Evolutionary conservation across 2,113 vertebrate species (phyloP).

Genomic region (Datnioides undecimradiatus): DNA sequence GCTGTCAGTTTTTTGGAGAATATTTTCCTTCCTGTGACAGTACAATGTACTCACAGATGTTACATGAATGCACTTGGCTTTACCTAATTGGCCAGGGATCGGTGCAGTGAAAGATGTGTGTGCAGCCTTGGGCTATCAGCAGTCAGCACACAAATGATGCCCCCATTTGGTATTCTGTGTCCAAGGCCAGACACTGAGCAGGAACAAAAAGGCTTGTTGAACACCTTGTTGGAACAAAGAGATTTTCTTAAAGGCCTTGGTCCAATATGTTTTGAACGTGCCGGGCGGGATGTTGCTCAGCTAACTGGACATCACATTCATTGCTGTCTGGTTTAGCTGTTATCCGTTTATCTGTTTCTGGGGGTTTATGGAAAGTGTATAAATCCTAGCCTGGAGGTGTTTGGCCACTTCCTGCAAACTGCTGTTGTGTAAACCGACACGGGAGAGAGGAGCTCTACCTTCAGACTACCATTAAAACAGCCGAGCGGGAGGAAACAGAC

Average conservation of each 20-base stretch:
- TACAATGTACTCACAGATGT: slow-evolving; percentile 62
- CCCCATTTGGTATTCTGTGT: slow-evolving; percentile 74
- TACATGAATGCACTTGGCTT: slow-evolving; percentile 67
- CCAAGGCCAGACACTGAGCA: slow-evolving; percentile 71
- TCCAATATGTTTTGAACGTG: slow-evolving; percentile 44
- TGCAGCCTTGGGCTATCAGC: slow-evolving; percentile 76
- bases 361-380: slow-evolving; percentile 72
- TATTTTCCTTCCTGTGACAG: slow-evolving; percentile 45
- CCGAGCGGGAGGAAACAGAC: slow-evolving; percentile 35
- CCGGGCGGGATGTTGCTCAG: slow-evolving; percentile 58
- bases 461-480: slow-evolving; percentile 55
- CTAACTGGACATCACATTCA: slow-evolving; percentile 69
- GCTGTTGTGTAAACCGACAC: slow-evolving; percentile 54
- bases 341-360: slow-evolving; percentile 71
- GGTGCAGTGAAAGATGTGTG: slow-evolving; percentile 57
- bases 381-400: slow-evolving; percentile 76
- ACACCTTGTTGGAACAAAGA: slow-evolving; percentile 80
- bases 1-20: slow-evolving; percentile 8
- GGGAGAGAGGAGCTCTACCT: slow-evolving; percentile 45
- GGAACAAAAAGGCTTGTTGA: slow-evolving; percentile 76
- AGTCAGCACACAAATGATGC: slow-evolving; percentile 75
- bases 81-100: slow-evolving; percentile 71
- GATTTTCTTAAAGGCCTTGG: slow-evolving; percentile 51
- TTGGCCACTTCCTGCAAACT: slow-evolving; percentile 71
- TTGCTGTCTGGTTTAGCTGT: slow-evolving; percentile 57